phyloP scores from a whole-genome alignment of 2,113 vertebrate species.

The Hydropotes inermis region DNA sequence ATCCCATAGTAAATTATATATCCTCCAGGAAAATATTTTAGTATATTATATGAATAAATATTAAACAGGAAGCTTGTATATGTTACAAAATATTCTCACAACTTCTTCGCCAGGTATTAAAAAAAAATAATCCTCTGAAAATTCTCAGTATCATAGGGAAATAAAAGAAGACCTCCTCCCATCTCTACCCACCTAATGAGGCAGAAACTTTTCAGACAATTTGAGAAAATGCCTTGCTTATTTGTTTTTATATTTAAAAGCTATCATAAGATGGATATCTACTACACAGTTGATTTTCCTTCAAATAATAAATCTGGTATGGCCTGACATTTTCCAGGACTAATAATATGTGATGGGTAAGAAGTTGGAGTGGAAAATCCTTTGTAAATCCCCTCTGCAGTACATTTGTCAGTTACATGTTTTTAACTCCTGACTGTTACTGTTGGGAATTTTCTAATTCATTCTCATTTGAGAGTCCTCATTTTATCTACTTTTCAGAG shows the following conservation, averaged over 20 bases:
- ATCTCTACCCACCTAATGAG: neutral
- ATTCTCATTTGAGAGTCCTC: conserved; percentile 73
- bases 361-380: conserved; percentile 57
- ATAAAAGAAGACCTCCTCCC: neutral
- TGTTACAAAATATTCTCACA: neutral
- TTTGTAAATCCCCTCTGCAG: conserved; percentile 49
- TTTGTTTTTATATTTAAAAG: conserved; percentile 71
- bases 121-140: neutral
- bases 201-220: conserved; percentile 35
- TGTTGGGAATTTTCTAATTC: conserved; percentile 76
- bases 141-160: neutral
- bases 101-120: neutral
- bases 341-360: conserved; percentile 66
- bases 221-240: conserved; percentile 42
- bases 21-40: neutral
- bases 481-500: conserved; percentile 73
- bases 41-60: neutral
- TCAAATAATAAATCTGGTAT: conserved; percentile 62
- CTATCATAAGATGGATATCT: conserved; percentile 50
- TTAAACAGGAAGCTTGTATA: neutral
- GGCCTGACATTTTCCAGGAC: conserved; percentile 51
- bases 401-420: conserved; percentile 65
- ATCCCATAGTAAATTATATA: neutral
- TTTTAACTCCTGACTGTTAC: conserved; percentile 65
- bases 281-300: conserved; percentile 56